These are phyloP conservation scores for Gymnoscopelus braueri DNA, from an alignment of 2,797 vertebrate genomes.

Conservation along the genomic window DNA sequence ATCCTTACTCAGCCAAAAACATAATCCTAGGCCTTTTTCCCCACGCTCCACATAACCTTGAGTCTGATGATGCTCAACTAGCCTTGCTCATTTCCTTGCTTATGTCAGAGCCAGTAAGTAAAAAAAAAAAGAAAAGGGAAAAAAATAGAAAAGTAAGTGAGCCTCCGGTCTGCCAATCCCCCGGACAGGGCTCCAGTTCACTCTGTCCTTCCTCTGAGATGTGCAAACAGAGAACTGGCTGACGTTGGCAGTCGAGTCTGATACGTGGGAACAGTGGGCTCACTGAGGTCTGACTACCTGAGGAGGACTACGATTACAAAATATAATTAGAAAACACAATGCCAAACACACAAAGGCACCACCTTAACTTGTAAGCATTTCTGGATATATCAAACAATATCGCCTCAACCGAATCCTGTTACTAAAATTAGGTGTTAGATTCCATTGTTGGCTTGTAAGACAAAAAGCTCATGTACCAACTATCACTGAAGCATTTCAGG, in stretches of 20 bases:
- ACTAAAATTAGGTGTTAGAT: neutral
- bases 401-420: neutral
- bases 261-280: slow-evolving; percentile 55
- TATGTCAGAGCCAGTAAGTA: slow-evolving; percentile 46
- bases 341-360: slow-evolving; percentile 14
- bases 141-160: neutral
- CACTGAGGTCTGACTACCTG: slow-evolving; percentile 22
- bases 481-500: neutral
- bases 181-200: slow-evolving; percentile 48
- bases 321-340: slow-evolving; percentile 10
- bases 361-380: slow-evolving; percentile 9
- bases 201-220: slow-evolving; percentile 50
- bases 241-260: slow-evolving; percentile 55
- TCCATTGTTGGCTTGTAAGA: neutral
- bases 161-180: slow-evolving; percentile 36
- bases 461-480: neutral
- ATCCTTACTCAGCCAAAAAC: slow-evolving; percentile 8
- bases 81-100: slow-evolving; percentile 63
- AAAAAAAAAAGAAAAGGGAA: neutral
- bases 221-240: slow-evolving; percentile 54
- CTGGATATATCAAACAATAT: neutral
- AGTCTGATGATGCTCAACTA: slow-evolving; percentile 37
- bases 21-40: slow-evolving; percentile 28
- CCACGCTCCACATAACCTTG: slow-evolving; percentile 34
- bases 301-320: slow-evolving; percentile 32